A percentile compares a stretch with the other conserved stretches of the same genome.
phyloP scores from a whole-genome alignment of 2,888 invertebrate genomes.

The Drosophila nigricruria region DNA sequence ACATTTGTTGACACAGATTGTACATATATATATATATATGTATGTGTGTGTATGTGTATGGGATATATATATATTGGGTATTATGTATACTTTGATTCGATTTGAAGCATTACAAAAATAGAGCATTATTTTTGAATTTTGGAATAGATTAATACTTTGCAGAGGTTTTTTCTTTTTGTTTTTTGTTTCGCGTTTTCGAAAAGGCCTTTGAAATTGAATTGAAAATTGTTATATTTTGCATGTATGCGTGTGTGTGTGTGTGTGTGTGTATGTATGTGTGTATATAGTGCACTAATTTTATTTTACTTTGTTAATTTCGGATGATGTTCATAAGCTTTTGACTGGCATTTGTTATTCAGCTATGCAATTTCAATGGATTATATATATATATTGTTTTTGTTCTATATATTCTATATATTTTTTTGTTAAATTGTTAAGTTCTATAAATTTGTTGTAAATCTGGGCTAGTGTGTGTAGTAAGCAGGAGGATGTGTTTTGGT shows the following conservation, averaged over 20 bases:
- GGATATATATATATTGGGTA: constrained; percentile 4
- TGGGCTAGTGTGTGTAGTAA: constrained; percentile 25
- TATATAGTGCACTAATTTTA: constrained; percentile 1
- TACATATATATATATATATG: constrained; percentile 15
- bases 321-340: constrained; percentile 3
- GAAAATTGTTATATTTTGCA: constrained; percentile 31
- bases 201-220: constrained; percentile 67
- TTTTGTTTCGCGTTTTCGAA: constrained; percentile 23
- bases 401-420: background rate
- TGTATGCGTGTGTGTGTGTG: background rate
- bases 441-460: constrained; percentile 17
- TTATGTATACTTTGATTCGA: constrained; percentile 16
- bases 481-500: constrained; percentile 35
- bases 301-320: background rate
- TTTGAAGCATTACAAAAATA: constrained; percentile 55
- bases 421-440: background rate
- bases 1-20: constrained; percentile 20
- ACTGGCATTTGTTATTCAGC: constrained; percentile 4
- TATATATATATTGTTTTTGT: background rate
- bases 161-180: background rate
- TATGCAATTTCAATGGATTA: constrained; percentile 1
- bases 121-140: constrained; percentile 40
- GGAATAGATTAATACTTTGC: constrained; percentile 34
- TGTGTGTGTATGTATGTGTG: background rate
- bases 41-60: constrained; percentile 8